These are phyloP conservation scores for Sebastes matsubarae DNA, from an alignment of 2,797 vertebrate species.

Conservation along the genomic window DNA sequence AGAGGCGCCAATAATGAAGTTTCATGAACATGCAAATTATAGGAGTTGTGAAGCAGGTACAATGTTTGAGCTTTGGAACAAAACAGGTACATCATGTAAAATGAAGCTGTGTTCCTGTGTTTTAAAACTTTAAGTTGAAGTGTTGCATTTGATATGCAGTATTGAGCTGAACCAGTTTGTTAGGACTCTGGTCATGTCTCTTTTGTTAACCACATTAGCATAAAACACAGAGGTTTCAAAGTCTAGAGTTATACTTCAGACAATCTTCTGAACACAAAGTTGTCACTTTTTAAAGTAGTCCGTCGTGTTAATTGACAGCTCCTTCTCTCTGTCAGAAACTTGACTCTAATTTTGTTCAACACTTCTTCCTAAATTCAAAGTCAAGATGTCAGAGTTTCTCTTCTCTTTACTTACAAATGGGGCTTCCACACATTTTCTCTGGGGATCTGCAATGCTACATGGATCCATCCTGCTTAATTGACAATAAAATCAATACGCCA, in stretches of 20 bases:
- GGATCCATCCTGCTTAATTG: slow-evolving; percentile 41
- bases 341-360: slow-evolving; percentile 14
- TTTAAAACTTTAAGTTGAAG: not conserved
- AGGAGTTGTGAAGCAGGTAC: not conserved
- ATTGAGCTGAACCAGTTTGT: not conserved
- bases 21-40: not conserved
- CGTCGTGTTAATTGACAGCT: slow-evolving; percentile 21
- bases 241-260: not conserved
- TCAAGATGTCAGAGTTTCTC: slow-evolving; percentile 27
- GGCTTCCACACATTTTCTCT: not conserved
- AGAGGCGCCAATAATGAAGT: not conserved
- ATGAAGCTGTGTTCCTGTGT: not conserved
- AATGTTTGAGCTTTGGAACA: not conserved
- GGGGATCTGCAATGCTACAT: not conserved
- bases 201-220: not conserved
- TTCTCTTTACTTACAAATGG: slow-evolving; percentile 25
- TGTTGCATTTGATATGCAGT: not conserved
- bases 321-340: not conserved
- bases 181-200: not conserved
- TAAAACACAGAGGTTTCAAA: not conserved
- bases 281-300: not conserved
- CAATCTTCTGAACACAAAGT: not conserved
- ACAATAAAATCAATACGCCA: slow-evolving; percentile 44
- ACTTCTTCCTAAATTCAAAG: slow-evolving; percentile 4
- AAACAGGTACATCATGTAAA: not conserved